A percentile compares a stretch with the other conserved stretches of the same genome.
phyloP scores from a whole-genome alignment of 2,797 vertebrate species.

The Lagocephalus sceleratus region DNA sequence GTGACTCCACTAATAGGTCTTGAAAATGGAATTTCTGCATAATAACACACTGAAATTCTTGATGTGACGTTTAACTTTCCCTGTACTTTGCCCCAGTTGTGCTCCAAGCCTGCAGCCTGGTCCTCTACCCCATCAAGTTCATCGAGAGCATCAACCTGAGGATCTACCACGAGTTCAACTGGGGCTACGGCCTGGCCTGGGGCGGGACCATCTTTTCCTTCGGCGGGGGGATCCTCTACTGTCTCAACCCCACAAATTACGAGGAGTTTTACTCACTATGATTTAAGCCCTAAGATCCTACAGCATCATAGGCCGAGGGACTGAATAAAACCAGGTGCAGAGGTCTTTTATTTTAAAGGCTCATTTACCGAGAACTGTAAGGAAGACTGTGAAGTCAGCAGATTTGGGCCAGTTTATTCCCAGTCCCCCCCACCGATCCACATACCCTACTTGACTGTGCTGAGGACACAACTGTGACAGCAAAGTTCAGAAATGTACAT shows the following conservation, averaged over 20 bases:
- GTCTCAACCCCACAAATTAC: conserved; percentile 97
- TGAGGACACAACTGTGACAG: conserved; percentile 13
- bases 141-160: conserved; percentile 96
- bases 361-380: conserved; percentile 23
- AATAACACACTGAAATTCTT: not conserved
- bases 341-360: conserved; percentile 10
- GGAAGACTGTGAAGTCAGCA: no score
- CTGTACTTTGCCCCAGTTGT: conserved; percentile 80
- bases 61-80: not conserved
- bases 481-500: not conserved
- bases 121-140: conserved; percentile 98
- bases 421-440: no score
- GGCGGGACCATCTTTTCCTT: conserved; percentile 98
- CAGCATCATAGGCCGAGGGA: conserved; percentile 5
- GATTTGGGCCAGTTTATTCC: no score
- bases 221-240: conserved; percentile 95
- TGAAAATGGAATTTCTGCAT: not conserved
- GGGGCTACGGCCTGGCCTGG: conserved; percentile 98
- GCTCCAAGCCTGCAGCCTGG: conserved; percentile 94
- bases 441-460: no score
- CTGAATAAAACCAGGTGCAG: conserved; percentile 1
- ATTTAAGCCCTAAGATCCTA: not conserved
- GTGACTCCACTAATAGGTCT: no score
- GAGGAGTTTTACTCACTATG: conserved; percentile 90
- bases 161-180: conserved; percentile 99